Evolutionary conservation across 2,797 vertebrate genomes (phyloP), one percentile per base, ranked within the genome.

Genomic region (Lithobates sylvaticus): DNA sequence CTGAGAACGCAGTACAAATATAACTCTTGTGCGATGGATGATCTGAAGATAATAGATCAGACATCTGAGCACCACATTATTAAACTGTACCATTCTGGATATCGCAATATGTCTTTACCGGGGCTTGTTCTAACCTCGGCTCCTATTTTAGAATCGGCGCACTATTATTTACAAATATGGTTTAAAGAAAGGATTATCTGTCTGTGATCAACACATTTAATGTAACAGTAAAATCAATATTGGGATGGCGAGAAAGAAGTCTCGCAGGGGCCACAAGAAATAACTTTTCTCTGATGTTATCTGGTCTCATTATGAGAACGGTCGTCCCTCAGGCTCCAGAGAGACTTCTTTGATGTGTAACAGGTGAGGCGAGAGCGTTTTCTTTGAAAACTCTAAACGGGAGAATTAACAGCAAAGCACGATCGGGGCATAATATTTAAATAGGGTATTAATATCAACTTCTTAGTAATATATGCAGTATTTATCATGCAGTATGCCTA

Each of bases 221-320:
- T 78, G 32, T 78, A 71, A 78, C 65, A 73, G 23, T 78, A 78
- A 78, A 85, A 85, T 85, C 83, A 78, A 73, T 85, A 85, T 74
- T 85, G 58, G 47, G 32, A 79, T 65, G 69, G 76, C 26, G 54
- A 73, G 76, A 84, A 64, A 84, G 27, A 73, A 44, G 69, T 65
- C 54, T 84, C 83, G 21, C 21, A 58, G 67, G 72, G 75, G 69
- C 83, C 47, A 44, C 77, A 64, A 78, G 76, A 84, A 78, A 84
- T 78, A 84, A 72, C 61, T 83, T 67, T 83, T 26, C 39, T 83
- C 71, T 81, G 58, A 75, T 83, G 58, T 74, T 67, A 83, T 84
- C 75, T 69, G 64, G 54, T 83, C 81, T 71, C 74, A 84, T 84
- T 84, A 84, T 44, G 72, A 78, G 68, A 84, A 64, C 47, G 23